Base-by-base conservation (phyloP, 2,113 vertebrate genomes). In the Indicator maculatus region DNA sequence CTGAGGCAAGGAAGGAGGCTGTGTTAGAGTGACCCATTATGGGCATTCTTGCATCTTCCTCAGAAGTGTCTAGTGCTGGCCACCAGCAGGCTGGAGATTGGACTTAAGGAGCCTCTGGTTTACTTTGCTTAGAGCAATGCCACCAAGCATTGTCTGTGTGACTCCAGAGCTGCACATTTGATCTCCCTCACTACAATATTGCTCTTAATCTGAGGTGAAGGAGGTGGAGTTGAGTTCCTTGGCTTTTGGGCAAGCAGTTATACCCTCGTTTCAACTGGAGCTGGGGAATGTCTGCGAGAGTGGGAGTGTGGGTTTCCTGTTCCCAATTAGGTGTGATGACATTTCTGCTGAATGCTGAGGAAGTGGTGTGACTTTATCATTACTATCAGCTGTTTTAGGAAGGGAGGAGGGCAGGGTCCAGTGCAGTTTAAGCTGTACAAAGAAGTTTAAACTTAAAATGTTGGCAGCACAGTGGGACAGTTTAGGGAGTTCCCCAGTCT, bases 401-500 rank as follows among this genome's bases (percentile, higher is more conserved):
- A 82, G 83, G 69, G 85, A 88, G 80, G 39, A 90, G 83, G 87
- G 59, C 41, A 83, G 70, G 73, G 79, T 72, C 93, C 45, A 16
- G 30, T 65, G 61, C 45, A 66, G 27, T 50, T 45, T 36, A 82
- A 96, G 13, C 52, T 73, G 16, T 55, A 75, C 55, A 27, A 55
- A 65, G 21, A 41, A 63, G 86, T 86, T 71, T 81, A 55, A 72
- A 91, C 64, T 21, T 80, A 86, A 81, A 88, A 61, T 65, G 14
- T 81, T 93, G 61, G 61, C 60, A 92, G 60, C 26, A 8, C 19
- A 45, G 41, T 39, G 67, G 88, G 88, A 58, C 61, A 66, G 77
- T 72, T 81, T 9, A 91, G 88, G 90, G 88, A 86, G 65, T 84
- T 93, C 45, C 59, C 76, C 77, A 85, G 33, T 55, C 72, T 82